phyloP scores from a whole-genome alignment of 2,113 vertebrate genomes.

The Saccopteryx bilineata region DNA sequence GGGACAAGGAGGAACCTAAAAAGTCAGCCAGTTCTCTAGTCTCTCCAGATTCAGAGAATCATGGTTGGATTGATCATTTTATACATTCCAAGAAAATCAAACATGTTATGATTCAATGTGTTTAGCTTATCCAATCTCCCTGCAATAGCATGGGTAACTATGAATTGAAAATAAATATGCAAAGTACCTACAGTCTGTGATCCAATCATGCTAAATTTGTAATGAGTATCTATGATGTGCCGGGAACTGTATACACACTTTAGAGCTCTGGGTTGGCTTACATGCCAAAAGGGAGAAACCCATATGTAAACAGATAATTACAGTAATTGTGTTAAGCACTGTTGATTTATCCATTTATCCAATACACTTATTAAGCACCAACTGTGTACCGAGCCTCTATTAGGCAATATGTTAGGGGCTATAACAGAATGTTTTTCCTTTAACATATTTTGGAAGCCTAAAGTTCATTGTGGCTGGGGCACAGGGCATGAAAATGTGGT shows the following conservation, averaged over 20 bases:
- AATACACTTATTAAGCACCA: not conserved
- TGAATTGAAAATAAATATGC: not conserved
- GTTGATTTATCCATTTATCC: constrained; percentile 15
- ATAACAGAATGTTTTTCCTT: constrained; percentile 19
- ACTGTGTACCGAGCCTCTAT: not conserved
- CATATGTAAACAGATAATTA: not conserved
- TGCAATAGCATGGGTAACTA: constrained; percentile 46
- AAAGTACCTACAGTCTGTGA: not conserved
- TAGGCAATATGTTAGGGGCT: not conserved
- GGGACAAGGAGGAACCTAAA: constrained; percentile 76
- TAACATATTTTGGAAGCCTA: not conserved
- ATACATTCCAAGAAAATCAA: constrained; percentile 77
- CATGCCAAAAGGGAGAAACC: not conserved
- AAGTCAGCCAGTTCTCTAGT: constrained; percentile 76
- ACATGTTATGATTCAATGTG: constrained; percentile 63
- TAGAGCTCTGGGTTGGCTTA: not conserved
- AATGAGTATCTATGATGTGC: not conserved
- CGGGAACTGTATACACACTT: not conserved
- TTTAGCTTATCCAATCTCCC: constrained; percentile 51
- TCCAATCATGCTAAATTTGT: not conserved
- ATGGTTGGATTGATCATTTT: constrained; percentile 77
- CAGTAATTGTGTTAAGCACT: not conserved
- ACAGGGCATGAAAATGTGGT: not conserved
- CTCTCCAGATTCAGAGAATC: constrained; percentile 70
- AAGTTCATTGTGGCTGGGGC: not conserved